Conservation (phyloP, 2,113 vertebrate genomes). For the Spizaetus ornatus region DNA sequence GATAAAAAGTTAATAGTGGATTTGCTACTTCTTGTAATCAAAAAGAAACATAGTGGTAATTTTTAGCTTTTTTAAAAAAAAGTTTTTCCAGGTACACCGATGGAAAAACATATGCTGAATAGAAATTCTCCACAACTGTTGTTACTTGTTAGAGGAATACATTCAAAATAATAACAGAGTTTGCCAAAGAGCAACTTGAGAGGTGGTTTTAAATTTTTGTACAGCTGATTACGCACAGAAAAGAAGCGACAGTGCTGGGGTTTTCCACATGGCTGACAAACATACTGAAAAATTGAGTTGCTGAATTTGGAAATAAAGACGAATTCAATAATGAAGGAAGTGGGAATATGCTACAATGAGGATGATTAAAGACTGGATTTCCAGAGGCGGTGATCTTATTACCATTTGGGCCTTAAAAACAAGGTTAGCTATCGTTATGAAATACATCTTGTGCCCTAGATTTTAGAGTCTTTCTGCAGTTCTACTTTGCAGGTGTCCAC, state of each 20-base stretch:
- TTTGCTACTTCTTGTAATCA: neutral
- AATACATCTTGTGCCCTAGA: neutral
- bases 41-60: neutral
- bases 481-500: neutral
- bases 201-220: neutral
- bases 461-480: neutral
- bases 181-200: neutral
- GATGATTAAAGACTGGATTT: neutral
- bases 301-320: neutral
- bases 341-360: neutral
- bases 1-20: neutral
- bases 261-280: neutral
- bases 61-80: neutral
- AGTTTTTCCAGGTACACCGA: neutral
- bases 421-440: neutral
- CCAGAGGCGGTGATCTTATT: neutral
- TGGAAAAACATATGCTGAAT: neutral
- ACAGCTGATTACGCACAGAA: neutral
- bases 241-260: neutral
- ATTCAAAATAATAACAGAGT: neutral
- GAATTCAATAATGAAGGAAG: neutral
- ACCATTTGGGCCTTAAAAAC: neutral
- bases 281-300: neutral
- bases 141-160: neutral
- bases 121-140: neutral